Evolutionary conservation across 2,797 vertebrate species (phyloP).

Genomic region (Simalia tracyae): DNA sequence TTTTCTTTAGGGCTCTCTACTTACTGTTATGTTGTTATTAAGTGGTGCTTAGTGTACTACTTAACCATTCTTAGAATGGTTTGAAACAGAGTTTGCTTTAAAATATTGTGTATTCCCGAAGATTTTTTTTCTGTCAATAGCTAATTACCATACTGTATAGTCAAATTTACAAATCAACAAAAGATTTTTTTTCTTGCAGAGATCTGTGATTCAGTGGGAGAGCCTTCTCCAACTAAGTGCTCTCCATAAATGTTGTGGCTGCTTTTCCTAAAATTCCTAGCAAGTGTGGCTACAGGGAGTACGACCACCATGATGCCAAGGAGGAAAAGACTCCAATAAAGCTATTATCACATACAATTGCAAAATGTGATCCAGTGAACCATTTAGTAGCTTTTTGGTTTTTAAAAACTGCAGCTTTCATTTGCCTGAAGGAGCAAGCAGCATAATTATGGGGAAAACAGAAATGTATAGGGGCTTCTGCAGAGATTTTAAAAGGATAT

Average conservation of each 20-base stretch:
- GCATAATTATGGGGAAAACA: background rate
- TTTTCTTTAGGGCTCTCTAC: background rate
- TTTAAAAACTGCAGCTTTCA: background rate
- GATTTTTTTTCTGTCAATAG: background rate
- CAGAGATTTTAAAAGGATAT: background rate
- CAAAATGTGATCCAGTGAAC: background rate
- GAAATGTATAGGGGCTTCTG: background rate
- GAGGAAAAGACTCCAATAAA: too few species aligned
- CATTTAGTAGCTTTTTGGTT: background rate
- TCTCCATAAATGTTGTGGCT: too few species aligned
- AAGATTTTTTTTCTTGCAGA: background rate
- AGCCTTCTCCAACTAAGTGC: too few species aligned
- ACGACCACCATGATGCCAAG: too few species aligned
- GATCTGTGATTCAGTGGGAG: background rate
- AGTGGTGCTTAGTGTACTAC: background rate
- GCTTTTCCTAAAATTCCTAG: too few species aligned
- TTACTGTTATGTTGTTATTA: constrained; percentile 22
- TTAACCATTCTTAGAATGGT: background rate
- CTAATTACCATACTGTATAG: background rate
- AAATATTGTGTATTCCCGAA: background rate
- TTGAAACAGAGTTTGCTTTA: background rate
- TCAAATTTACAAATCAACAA: background rate
- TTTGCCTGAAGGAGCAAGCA: background rate
- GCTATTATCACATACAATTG: background rate
- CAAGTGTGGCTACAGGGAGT: too few species aligned